Conservation (phyloP, 1,140 invertebrate species). For the Drosophila dunni region DNA sequence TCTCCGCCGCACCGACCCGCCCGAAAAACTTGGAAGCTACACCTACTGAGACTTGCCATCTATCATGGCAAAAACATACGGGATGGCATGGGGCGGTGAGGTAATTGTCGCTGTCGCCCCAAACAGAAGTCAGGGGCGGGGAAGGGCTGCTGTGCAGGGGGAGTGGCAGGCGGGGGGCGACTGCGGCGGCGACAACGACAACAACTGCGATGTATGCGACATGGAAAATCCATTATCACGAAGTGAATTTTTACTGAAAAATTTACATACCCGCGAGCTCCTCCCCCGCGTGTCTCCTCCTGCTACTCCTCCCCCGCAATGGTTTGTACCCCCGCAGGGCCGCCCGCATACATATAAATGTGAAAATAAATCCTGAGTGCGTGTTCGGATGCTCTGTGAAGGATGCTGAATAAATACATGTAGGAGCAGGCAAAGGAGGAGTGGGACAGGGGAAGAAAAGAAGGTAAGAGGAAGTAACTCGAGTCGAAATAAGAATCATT, state of each 20-base stretch:
- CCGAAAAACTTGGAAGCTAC: constrained; percentile 46
- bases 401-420: constrained; percentile 52
- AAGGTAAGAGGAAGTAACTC: constrained; percentile 20
- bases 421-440: no score
- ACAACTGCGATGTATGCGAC: constrained; percentile 74
- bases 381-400: constrained; percentile 54
- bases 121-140: neutral
- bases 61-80: constrained; percentile 68
- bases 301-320: neutral
- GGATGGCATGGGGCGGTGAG: constrained; percentile 38
- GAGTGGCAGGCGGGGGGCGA: no score
- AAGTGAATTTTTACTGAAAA: constrained; percentile 83
- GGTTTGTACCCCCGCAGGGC: neutral
- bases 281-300: neutral
- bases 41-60: constrained; percentile 76
- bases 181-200: constrained; percentile 47
- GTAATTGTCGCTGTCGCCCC: constrained; percentile 69
- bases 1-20: no score
- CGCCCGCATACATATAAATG: constrained; percentile 71
- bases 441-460: constrained; percentile 4
- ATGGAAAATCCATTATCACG: constrained; percentile 83
- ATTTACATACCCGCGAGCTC: constrained; percentile 73
- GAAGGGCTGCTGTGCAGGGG: constrained; percentile 29
- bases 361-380: constrained; percentile 82
- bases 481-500: constrained; percentile 36